Base-by-base conservation (phyloP, 2,888 invertebrate genomes). In the Rhogogaster chlorosoma region DNA sequence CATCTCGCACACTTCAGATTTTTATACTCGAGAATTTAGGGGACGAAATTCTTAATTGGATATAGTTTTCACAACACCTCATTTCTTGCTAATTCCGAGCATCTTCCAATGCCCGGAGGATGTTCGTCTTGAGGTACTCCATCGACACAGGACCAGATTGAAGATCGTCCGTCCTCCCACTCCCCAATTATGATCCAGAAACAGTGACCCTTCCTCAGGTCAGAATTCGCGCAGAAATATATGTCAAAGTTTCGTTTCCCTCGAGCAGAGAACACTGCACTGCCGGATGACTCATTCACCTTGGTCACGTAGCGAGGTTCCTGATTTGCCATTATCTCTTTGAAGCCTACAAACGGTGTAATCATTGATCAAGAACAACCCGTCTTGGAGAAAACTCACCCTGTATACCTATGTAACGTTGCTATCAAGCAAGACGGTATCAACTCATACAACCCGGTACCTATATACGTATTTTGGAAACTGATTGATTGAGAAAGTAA, bases 101-200 rank as follows among this genome's bases (percentile, higher is more conserved):
- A 53, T 6, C 53, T n/a, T 53, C 4, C 53, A 53, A 18, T 2
- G 10, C 18, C 10, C 4, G 4, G 10, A 4, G 18, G 6, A 6
- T 53, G 53, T 53, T 2, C 9, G 6, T 38, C 38, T 9, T 38
- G 3, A 53, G 10, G 53, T 53, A n/a, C 53, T 77, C 18, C 1
- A 12, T n/a, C 3, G 57, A 12, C 12, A 38, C 93, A 93, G 86
- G 88, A 91, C 84, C 92, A 86, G 42, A 93, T 87, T 1, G 82
- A 88, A 5, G 91, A 89, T 4, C 1, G 10, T 0, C 1, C 88
- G 64, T 91, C 90, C 0, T 0, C 4, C 89, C 89, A 90, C 9
- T 89, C 91, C 10, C 90, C 89, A 12, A 93, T 86, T 38, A 91
- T 87, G 12, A 93, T 88, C 90, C 90, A 92, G 67, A 92, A 93